Evolutionary conservation across 2,113 vertebrate genomes (phyloP).

Genomic region (Saguinus imperator): DNA sequence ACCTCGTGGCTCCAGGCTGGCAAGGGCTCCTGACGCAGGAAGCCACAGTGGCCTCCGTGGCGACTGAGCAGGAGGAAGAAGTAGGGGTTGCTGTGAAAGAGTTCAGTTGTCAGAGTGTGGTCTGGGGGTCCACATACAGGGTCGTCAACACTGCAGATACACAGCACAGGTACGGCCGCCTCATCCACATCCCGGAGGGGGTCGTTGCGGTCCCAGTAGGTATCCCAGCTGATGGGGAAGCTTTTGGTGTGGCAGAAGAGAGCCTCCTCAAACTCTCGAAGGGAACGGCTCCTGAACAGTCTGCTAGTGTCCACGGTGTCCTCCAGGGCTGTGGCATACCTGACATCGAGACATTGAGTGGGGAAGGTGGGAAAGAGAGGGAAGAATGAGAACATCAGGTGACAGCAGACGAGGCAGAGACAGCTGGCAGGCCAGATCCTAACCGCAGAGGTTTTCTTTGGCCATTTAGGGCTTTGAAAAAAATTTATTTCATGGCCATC

Average conservation of each 20-base stretch:
- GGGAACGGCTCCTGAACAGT: slow-evolving; percentile 85
- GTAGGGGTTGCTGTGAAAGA: slow-evolving; percentile 91
- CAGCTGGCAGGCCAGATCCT: background rate
- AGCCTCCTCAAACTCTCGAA: slow-evolving; percentile 89
- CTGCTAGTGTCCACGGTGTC: slow-evolving; percentile 81
- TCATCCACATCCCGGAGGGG: slow-evolving; percentile 94
- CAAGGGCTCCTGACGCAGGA: slow-evolving; percentile 73
- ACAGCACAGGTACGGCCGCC: slow-evolving; percentile 90
- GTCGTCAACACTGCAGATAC: slow-evolving; percentile 89
- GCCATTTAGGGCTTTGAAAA: background rate
- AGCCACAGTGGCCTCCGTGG: slow-evolving; percentile 90
- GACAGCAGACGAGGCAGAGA: background rate
- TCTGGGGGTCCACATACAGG: slow-evolving; percentile 85
- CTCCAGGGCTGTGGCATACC: slow-evolving; percentile 87
- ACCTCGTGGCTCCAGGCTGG: slow-evolving; percentile 89
- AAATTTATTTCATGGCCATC: background rate
- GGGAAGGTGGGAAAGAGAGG: background rate
- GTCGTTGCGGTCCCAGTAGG: slow-evolving; percentile 93
- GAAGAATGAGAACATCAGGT: background rate
- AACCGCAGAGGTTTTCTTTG: background rate
- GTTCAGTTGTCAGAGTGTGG: slow-evolving; percentile 84
- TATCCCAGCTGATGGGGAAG: slow-evolving; percentile 85
- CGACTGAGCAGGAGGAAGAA: slow-evolving; percentile 89
- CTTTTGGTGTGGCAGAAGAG: slow-evolving; percentile 87
- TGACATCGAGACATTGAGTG: slow-evolving; percentile 46